These are phyloP conservation scores for Lepeophtheirus salmonis DNA, from an alignment of 1,140 invertebrate species.

Conservation along the genomic window DNA sequence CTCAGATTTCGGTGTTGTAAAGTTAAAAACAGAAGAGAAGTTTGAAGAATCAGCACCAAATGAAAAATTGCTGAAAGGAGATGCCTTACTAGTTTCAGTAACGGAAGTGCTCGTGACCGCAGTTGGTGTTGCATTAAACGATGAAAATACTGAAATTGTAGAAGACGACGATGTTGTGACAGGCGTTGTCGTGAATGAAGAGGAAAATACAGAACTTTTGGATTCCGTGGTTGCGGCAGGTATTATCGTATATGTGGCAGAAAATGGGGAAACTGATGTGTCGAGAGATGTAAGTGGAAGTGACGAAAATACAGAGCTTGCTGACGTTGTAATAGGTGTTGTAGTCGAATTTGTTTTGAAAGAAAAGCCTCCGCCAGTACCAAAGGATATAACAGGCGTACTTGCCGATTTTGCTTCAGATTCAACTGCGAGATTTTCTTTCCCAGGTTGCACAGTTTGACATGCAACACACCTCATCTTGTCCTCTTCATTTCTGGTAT, in stretches of 20 bases:
- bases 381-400: not conserved
- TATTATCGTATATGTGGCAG: no score
- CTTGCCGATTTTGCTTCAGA: constrained; percentile 28
- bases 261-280: no score
- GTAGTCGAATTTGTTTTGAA: not conserved
- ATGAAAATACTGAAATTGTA: not conserved
- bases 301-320: not conserved
- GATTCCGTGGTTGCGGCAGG: no score
- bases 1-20: not conserved
- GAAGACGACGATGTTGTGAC: not conserved
- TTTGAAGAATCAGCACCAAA: not conserved
- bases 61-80: not conserved
- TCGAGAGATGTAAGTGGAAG: no score
- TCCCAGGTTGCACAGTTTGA: constrained; percentile 29
- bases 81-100: not conserved
- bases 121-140: not conserved
- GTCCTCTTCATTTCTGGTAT: constrained; percentile 28
- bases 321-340: not conserved
- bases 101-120: not conserved
- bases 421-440: no score
- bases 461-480: constrained; percentile 37
- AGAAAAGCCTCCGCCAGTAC: not conserved
- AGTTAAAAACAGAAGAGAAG: not conserved
- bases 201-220: no score
- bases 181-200: no score